Percentiles rank a stretch among this genome's conserved stretches.
Conservation (phyloP, 53 echinoderm and acorn worm genomes). For the Holothuria scabra region DNA sequence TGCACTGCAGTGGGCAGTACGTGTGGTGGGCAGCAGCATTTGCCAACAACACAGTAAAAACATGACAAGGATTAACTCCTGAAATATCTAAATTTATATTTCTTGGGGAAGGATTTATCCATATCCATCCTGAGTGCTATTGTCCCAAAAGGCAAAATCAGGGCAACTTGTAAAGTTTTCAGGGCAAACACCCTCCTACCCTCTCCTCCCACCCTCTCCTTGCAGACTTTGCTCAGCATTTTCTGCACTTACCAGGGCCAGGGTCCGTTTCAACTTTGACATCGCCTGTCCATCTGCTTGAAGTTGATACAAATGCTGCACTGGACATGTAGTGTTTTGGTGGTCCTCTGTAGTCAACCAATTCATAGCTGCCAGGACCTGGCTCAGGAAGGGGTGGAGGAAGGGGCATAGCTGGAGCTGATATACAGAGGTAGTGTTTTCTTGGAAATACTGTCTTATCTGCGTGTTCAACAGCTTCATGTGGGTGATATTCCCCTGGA, state of each 20-base stretch:
- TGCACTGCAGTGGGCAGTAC: too few species aligned
- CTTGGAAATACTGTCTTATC: slow-evolving; percentile 83
- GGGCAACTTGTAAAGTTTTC: too few species aligned
- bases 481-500: slow-evolving; percentile 92
- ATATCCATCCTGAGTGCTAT: too few species aligned
- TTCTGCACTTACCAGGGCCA: slow-evolving; percentile 73
- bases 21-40: too few species aligned
- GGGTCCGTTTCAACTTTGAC: slow-evolving; percentile 59
- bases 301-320: slow-evolving; percentile 89
- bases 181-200: too few species aligned
- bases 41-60: too few species aligned
- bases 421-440: slow-evolving; percentile 97
- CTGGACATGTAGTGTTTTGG: slow-evolving; percentile 97
- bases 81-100: too few species aligned
- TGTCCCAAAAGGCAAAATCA: too few species aligned
- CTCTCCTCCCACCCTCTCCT: too few species aligned
- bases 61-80: too few species aligned
- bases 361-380: slow-evolving; percentile 91
- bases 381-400: slow-evolving; percentile 92
- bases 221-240: too few species aligned
- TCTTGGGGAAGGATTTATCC: too few species aligned
- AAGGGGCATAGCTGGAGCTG: slow-evolving; percentile 99
- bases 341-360: slow-evolving; percentile 88
- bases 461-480: slow-evolving; percentile 73
- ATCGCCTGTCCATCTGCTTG: slow-evolving; percentile 91